A percentile compares a stretch with the other conserved stretches of the same genome.
phyloP scores from a whole-genome alignment of 2,797 vertebrate species.

The Dryobates pubescens region DNA sequence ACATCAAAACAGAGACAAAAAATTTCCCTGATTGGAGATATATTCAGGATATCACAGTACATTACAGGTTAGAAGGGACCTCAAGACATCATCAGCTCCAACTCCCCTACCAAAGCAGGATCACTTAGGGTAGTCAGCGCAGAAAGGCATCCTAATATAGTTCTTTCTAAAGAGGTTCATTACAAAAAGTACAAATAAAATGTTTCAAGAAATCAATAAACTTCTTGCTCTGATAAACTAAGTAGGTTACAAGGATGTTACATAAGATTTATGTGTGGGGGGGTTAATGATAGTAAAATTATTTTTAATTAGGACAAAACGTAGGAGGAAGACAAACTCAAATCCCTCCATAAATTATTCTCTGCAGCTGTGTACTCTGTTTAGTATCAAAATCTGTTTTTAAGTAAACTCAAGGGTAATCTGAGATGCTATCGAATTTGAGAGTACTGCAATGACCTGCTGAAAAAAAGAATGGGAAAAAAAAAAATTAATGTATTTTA shows the following conservation, averaged over 20 bases:
- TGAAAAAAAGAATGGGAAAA: background rate
- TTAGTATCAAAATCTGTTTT: conserved; percentile 7
- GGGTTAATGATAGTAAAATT: background rate
- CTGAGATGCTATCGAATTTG: background rate
- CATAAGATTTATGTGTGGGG: background rate
- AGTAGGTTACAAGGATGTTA: background rate
- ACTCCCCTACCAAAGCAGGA: too few relatives aligned
- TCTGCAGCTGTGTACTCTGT: background rate
- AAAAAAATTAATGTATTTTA: background rate
- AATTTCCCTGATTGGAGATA: background rate
- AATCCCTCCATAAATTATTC: conserved; percentile 38
- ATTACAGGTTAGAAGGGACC: too few relatives aligned
- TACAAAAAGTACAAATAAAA: too few relatives aligned
- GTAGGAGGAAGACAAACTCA: conserved; percentile 14
- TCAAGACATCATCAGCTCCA: too few relatives aligned
- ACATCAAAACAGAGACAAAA: background rate
- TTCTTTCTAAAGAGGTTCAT: background rate
- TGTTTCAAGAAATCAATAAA: background rate
- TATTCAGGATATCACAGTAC: background rate
- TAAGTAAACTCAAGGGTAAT: conserved; percentile 24
- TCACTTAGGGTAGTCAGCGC: too few relatives aligned
- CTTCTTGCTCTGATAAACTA: background rate
- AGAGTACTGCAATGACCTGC: background rate
- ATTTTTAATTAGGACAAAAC: conserved; percentile 35
- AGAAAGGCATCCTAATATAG: too few relatives aligned